These are phyloP conservation scores for Metallyticus violacea DNA, from an alignment of 2,888 invertebrate genomes.

Conservation along the genomic window DNA sequence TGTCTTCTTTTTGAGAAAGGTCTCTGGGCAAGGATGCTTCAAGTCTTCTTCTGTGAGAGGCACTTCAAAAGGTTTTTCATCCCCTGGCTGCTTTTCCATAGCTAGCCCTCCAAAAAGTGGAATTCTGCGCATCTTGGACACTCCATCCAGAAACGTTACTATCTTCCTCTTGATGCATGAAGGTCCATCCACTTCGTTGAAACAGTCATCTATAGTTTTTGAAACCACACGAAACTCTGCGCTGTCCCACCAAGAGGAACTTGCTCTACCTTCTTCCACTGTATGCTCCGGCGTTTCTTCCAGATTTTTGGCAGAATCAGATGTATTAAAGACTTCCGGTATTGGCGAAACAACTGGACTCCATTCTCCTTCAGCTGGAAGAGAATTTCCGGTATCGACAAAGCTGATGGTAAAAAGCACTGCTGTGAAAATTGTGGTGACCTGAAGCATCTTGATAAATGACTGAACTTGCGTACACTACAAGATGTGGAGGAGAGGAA, in stretches of 20 bases:
- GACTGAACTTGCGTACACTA: not conserved
- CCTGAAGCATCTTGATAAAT: not conserved
- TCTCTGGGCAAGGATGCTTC: conserved; percentile 3
- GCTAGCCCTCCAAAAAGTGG: conserved; percentile 18
- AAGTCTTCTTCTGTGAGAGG: not conserved
- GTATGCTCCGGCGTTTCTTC: not conserved
- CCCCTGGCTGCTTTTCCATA: not conserved
- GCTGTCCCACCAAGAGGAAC: not conserved
- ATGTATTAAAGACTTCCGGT: not conserved
- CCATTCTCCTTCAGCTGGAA: not conserved
- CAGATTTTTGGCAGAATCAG: not conserved
- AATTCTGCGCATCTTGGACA: not conserved
- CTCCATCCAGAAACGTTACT: conserved; percentile 38
- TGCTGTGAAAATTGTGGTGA: not conserved
- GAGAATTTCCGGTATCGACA: not conserved
- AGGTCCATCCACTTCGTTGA: conserved; percentile 57
- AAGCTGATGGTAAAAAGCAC: not conserved
- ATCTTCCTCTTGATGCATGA: conserved; percentile 62
- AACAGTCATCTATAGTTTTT: conserved; percentile 53
- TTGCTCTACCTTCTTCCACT: not conserved
- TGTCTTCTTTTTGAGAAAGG: not conserved
- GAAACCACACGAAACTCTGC: not conserved
- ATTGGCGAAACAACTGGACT: not conserved
- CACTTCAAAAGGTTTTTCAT: not conserved
- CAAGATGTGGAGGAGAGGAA: not conserved